phyloP scores from a whole-genome alignment of 2,888 invertebrate genomes.

The Leucophenga montana region DNA sequence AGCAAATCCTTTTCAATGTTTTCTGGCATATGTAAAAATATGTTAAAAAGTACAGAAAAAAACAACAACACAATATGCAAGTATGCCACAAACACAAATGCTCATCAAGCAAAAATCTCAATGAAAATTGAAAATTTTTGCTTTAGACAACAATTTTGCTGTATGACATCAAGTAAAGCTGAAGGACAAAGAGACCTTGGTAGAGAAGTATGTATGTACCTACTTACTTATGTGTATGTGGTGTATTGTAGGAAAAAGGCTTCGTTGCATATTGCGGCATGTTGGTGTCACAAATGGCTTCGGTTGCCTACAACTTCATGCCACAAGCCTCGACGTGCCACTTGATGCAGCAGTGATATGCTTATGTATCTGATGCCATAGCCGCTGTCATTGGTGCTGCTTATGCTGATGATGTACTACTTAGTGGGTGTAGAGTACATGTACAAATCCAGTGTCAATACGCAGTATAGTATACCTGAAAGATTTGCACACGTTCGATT shows the following conservation, averaged over 20 bases:
- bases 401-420: neutral
- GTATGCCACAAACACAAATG: slow-evolving; percentile 52
- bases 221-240: too few relatives aligned
- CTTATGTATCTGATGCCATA: neutral
- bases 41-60: neutral
- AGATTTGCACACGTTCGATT: slow-evolving; percentile 5
- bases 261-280: too few relatives aligned
- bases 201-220: too few relatives aligned
- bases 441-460: neutral
- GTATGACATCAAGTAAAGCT: neutral
- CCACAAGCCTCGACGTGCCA: too few relatives aligned
- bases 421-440: neutral
- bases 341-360: too few relatives aligned
- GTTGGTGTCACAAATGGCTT: too few relatives aligned
- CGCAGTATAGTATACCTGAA: neutral
- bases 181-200: too few relatives aligned
- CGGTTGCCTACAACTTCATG: too few relatives aligned
- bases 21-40: neutral
- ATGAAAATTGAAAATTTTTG: slow-evolving; percentile 58
- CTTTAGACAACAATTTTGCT: slow-evolving; percentile 10
- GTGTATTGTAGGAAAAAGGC: too few relatives aligned
- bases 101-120: slow-evolving; percentile 59
- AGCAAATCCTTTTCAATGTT: slow-evolving; percentile 2
- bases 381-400: neutral
- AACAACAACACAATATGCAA: neutral